Evolutionary conservation across 2,888 invertebrate genomes (phyloP), one percentile per base, ranked within the genome.

Genomic region (Anoplius nigerrimus): DNA sequence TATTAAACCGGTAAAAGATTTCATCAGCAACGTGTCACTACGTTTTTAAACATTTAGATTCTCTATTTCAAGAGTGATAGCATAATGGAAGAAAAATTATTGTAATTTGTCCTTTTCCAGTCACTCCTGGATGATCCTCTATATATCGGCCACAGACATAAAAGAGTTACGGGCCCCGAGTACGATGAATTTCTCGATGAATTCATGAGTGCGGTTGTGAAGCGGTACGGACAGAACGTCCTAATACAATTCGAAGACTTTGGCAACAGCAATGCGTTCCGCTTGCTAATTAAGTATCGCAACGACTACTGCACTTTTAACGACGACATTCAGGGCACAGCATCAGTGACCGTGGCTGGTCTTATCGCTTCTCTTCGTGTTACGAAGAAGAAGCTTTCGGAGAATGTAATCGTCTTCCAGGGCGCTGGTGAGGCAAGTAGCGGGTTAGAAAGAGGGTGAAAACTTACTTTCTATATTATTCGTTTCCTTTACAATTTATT

Each of bases 241-340:
- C 92, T 97, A 69, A 95, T 97, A 57, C 95, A 96, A 91, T 99
- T 99, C 90, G 99, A 99, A 91, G 99, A 99, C 91, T 99, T 99
- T 89, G 99, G 95, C 62, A 99, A 99, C 87, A 92, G 95, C 11
- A 99, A 99, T 90, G 99, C 99, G 5, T 99, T 99, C 91, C 91
- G 96, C 43, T 91, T 99, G 63, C 91, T 99, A 74, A 94, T 93
- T 83, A 97, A 96, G 88, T 99, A 99, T 90, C 93, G 97, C 51
- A 91, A 95, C 82, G 88, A 92, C 84, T 95, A 95, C 89, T 99
- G 98, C 90, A 98, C 97, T 15, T 99, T 99, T 90, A 99, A 99
- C 90, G 99, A 99, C 89, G 99, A 99, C 89, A 99, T 99, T 87
- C 98, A 99, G 89, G 98, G 98, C 85, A 98, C 98, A 3, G 99